Base-by-base conservation (phyloP, 2,888 invertebrate species). In the Xylota sylvarum region DNA sequence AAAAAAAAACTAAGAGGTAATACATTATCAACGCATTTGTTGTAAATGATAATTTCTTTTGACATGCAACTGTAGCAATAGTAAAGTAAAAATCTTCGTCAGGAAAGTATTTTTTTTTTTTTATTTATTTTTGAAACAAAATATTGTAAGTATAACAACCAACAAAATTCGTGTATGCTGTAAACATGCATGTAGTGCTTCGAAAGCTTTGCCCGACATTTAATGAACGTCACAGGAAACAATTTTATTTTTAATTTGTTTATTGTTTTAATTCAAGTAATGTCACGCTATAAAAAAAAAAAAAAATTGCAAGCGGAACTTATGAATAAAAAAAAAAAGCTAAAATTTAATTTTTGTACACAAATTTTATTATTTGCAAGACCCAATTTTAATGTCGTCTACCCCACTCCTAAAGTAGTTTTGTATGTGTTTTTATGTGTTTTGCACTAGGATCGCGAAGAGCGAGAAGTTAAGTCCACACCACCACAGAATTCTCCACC, bases 361-460 rank as follows among this genome's bases (percentile, higher is more conserved):
- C 81, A 69, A 55, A n/a, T 35, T 17, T 64, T 64, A 82, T 86
- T 19, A 73, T 86, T 82, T 86, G 86, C 86, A 58, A 73, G 43
- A 78, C 48, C 82, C 86, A 46, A 77, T 67, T 83, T 79, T 86
- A 56, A 85, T 90, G 91, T 91, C 90, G 90, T 91, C 88, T 88
- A 89, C 92, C 91, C 91, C 89, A 90, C 91, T 91, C 92, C 91
- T 92, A 91, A 92, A 91, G 91, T 91, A 91, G 92, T 91, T 90
- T 91, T 90, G 90, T 91, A 90, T 91, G 90, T 91, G 90, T 91
- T 90, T 91, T 91, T 91, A 90, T 91, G 91, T 92, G 91, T 92
- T 89, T 91, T 91, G 91, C 91, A 91, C 90, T 93, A 93, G 91
- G 94, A 94, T 89, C 93, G 94, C 89, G 94, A 94, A 91, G 94